Conservation (phyloP, 2,888 invertebrate species). For the Drosophila atripex region DNA sequence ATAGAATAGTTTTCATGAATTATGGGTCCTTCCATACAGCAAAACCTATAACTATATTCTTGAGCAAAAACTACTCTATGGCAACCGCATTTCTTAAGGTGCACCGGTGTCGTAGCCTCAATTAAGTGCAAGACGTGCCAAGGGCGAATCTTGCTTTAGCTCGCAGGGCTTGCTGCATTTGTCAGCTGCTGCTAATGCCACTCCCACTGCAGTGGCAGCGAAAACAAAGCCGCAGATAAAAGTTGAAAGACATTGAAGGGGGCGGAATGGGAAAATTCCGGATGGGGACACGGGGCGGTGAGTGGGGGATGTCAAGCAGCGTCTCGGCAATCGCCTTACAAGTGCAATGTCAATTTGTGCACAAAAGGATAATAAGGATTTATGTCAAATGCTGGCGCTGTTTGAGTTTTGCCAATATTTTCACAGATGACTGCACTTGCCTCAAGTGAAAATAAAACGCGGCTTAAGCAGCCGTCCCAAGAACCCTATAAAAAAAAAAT, state of each 20-base stretch:
- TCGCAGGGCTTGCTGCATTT: constrained; percentile 30
- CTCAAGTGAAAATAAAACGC: constrained; percentile 55
- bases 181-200: constrained; percentile 36
- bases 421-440: constrained; percentile 64
- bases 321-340: constrained; percentile 74
- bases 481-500: constrained; percentile 6
- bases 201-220: constrained; percentile 40
- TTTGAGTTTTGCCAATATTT: constrained; percentile 71
- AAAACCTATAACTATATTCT: not conserved
- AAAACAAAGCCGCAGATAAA: constrained; percentile 43
- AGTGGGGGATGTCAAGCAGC: constrained; percentile 37
- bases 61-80: not conserved
- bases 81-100: not conserved
- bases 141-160: constrained; percentile 26
- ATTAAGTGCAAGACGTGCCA: constrained; percentile 40
- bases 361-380: constrained; percentile 78
- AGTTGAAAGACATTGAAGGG: constrained; percentile 23
- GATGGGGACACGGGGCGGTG: not conserved
- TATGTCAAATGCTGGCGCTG: constrained; percentile 71
- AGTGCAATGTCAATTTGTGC: constrained; percentile 78
- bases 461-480: constrained; percentile 26
- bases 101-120: constrained; percentile 34
- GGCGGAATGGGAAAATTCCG: constrained; percentile 3
- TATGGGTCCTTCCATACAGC: too few species aligned
- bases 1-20: not conserved